phyloP scores from a whole-genome alignment of 2,113 vertebrate species.

The Leiothrix lutea region DNA sequence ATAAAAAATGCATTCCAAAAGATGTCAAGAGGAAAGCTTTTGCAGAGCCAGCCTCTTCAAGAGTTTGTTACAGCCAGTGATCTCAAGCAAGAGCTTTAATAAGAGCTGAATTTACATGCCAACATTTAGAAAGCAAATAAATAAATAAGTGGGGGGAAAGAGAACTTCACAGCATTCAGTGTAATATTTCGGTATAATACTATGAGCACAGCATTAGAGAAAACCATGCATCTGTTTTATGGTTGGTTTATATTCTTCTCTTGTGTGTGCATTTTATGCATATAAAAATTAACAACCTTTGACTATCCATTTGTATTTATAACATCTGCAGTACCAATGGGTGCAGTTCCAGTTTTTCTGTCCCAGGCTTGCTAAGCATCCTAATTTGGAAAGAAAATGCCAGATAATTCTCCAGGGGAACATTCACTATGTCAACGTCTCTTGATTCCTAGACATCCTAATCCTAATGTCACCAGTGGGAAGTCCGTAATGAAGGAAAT shows the following conservation, averaged over 20 bases:
- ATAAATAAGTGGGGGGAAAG: not conserved
- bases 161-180: not conserved
- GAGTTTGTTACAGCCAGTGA: not conserved
- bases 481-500: not conserved
- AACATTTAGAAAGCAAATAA: slow-evolving; percentile 34
- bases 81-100: slow-evolving; percentile 13
- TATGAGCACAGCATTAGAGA: not conserved
- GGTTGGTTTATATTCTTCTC: slow-evolving; percentile 38
- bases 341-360: slow-evolving; percentile 14
- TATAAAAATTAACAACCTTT: slow-evolving; percentile 63
- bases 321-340: slow-evolving; percentile 55
- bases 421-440: not conserved
- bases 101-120: slow-evolving; percentile 36
- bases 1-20: slow-evolving; percentile 11
- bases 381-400: slow-evolving; percentile 49
- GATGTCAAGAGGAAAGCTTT: not conserved
- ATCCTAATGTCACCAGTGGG: not conserved
- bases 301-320: slow-evolving; percentile 62
- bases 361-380: slow-evolving; percentile 28
- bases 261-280: slow-evolving; percentile 37
- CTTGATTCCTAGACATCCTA: slow-evolving; percentile 24
- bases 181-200: not conserved
- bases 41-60: not conserved
- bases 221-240: slow-evolving; percentile 44
- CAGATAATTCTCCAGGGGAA: slow-evolving; percentile 9